These are phyloP conservation scores for Pseudomyrmex flavicornis DNA, from an alignment of 1,140 invertebrate genomes.

Conservation along the genomic window DNA sequence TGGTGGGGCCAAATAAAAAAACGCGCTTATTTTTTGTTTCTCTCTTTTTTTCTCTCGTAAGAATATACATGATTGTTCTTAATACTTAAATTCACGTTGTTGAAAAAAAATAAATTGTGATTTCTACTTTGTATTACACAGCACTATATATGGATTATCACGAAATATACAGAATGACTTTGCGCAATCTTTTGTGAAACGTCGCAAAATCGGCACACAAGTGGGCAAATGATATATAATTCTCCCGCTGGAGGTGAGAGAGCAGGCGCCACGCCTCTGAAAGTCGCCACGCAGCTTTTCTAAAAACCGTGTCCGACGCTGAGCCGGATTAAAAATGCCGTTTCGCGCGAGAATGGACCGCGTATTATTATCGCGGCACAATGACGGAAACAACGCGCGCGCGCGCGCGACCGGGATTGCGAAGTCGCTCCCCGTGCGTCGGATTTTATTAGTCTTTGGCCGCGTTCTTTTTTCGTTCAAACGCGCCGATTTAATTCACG, in stretches of 20 bases:
- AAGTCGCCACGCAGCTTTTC: conserved; percentile 44
- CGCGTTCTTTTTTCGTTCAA: background rate
- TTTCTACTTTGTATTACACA: background rate
- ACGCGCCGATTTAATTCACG: conserved; percentile 53
- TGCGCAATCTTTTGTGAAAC: conserved; percentile 19
- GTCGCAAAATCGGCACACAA: conserved; percentile 19
- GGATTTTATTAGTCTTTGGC: conserved; percentile 35
- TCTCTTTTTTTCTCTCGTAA: background rate
- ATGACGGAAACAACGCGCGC: conserved; percentile 32
- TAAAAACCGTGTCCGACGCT: conserved; percentile 40
- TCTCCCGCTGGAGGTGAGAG: conserved; percentile 17
- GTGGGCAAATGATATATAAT: conserved; percentile 30
- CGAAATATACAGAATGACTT: background rate
- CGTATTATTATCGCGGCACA: conserved; percentile 53
- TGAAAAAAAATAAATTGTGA: conserved; percentile 4
- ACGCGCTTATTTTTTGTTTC: background rate
- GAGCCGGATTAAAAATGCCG: conserved; percentile 48
- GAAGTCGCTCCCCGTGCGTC: conserved; percentile 1
- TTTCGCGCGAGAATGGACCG: conserved; percentile 1
- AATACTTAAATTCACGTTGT: background rate
- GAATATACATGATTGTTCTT: background rate
- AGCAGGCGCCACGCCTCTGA: conserved; percentile 52
- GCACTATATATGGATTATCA: background rate
- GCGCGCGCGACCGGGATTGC: conserved; percentile 1
- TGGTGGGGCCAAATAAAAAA: conserved; percentile 32